Evolutionary conservation across 2,113 vertebrate genomes (phyloP), one percentile per base, ranked within the genome.

Genomic region (Mobula birostris): DNA sequence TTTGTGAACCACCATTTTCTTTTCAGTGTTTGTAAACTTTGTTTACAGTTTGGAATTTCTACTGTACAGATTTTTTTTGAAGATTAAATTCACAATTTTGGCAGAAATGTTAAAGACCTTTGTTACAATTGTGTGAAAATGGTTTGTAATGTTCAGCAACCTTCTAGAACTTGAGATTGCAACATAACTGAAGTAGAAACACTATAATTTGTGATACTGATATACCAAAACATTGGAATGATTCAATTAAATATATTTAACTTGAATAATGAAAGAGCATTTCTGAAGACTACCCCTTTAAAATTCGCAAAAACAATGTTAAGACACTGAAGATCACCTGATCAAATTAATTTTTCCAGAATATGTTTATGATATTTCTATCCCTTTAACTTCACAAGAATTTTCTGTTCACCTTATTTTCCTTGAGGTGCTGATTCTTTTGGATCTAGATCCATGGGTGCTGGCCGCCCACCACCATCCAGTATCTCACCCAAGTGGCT

Each of bases 11-110:
- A 32, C 94, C 74, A 80, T 82, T 96, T 93, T 93, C 70, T 93
- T 93, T 95, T 96, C 96, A 95, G 95, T 97, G 95, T 96, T 96
- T 95, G 95, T 95, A 97, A 95, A 95, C 95, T 95, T 95, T 96
- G 95, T 96, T 97, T 96, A 95, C 95, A 96, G 48, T 95, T 94
- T 93, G 68, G 91, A 93, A 93, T 93, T 93, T 93, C 91, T 93
- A 93, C 91, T 93, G 91, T 93, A 93, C 32, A 74, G 91, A 76
- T 93, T 93, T 93, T 93, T 56, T 93, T 93, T 93, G 68, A 92
- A 63, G 66, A 72, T 93, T 93, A 93, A 93, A 93, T 93, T 93
- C 91, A 93, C 91, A 93, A 27, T 76, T 93, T 93, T 93, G 85
- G 70, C 91, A 93, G 70, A 74, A 93, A 93, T 93, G 70, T 93